Evolutionary conservation across 2,113 vertebrate species (phyloP).

Genomic region (Sylvietta virens): DNA sequence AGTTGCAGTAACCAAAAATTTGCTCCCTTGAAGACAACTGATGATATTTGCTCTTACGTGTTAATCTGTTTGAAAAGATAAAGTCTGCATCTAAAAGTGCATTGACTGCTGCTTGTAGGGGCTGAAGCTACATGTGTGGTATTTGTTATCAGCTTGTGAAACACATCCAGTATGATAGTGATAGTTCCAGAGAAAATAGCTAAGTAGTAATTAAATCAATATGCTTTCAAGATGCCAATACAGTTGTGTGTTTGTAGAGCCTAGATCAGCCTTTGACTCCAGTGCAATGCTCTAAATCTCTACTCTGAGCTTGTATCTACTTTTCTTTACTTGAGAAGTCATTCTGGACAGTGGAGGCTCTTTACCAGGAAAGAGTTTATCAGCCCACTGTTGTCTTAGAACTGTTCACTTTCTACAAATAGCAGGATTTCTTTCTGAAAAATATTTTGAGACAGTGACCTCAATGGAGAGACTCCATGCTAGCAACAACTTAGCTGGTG

Average conservation of each 20-base stretch:
- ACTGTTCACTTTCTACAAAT: background rate
- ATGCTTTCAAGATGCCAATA: background rate
- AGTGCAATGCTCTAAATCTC: background rate
- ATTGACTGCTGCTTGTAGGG: background rate
- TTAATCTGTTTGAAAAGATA: background rate
- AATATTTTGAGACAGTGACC: background rate
- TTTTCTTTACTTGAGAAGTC: background rate
- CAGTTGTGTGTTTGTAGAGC: background rate
- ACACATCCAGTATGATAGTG: background rate
- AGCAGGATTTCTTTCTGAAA: background rate
- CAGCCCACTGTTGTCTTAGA: background rate
- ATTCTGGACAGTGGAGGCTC: background rate
- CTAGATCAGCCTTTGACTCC: background rate
- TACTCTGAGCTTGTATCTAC: background rate
- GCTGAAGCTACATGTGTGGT: background rate
- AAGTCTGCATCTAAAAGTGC: background rate
- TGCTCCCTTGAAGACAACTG: background rate
- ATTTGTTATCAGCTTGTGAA: background rate
- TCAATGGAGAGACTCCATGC: background rate
- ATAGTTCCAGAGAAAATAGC: background rate
- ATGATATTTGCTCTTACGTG: background rate
- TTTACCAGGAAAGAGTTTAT: background rate
- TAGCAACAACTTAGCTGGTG: background rate
- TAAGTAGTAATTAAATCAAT: background rate
- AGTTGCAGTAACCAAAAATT: background rate